Conservation (phyloP, 2,113 vertebrate genomes). For the Hemiprocne comata region DNA sequence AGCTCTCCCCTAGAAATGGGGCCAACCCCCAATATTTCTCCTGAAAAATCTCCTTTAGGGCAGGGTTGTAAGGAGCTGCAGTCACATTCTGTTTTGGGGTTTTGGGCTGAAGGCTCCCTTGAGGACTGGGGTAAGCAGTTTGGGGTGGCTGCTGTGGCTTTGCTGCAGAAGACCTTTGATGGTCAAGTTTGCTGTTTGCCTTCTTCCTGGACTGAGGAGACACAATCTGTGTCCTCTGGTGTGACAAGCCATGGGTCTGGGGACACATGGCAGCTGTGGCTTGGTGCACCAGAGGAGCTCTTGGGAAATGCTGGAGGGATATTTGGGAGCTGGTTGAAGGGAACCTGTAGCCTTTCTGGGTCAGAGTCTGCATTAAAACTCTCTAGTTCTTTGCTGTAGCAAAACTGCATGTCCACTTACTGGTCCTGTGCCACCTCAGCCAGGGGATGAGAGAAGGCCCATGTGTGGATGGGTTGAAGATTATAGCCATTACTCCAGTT, state of each 20-base stretch:
- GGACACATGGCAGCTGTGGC: too few relatives aligned
- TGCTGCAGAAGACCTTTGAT: not conserved
- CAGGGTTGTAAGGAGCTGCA: not conserved
- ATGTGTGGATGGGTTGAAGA: not conserved
- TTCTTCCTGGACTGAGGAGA: not conserved
- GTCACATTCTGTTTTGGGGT: not conserved
- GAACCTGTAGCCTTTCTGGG: not conserved
- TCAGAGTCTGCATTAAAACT: not conserved
- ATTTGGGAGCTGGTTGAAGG: not conserved
- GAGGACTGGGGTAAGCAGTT: not conserved
- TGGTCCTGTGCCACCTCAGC: fast-evolving
- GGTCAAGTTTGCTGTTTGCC: not conserved
- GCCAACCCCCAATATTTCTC: not conserved
- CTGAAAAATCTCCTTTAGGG: not conserved
- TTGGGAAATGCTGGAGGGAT: not conserved
- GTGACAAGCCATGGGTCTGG: not conserved
- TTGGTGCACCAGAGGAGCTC: not conserved
- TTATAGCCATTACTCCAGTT: not conserved
- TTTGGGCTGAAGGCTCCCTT: not conserved
- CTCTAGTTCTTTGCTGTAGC: not conserved
- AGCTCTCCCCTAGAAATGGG: not conserved
- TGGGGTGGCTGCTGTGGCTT: not conserved
- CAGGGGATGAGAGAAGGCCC: not conserved
- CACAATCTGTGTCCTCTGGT: not conserved
- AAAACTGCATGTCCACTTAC: not conserved